phyloP scores from a whole-genome alignment of 2,113 vertebrate species.

The Turnix velox region DNA sequence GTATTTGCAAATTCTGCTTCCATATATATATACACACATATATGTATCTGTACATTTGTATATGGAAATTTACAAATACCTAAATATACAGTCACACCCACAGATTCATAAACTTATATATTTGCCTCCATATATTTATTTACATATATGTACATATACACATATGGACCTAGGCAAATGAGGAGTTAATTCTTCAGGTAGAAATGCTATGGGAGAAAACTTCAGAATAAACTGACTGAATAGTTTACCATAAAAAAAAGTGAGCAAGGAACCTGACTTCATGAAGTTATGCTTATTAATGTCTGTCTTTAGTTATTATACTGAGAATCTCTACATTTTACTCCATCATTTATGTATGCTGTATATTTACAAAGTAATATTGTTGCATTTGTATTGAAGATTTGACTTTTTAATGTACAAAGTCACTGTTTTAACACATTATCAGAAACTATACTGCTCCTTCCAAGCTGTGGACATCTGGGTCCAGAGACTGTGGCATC shows the following conservation, averaged over 20 bases:
- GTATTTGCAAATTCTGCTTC: not conserved
- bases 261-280: not conserved
- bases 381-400: not conserved
- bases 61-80: not conserved
- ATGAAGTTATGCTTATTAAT: not conserved
- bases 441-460: not conserved
- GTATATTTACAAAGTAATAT: not conserved
- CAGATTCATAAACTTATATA: not conserved
- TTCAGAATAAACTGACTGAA: not conserved
- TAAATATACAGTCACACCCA: accelerated
- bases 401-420: not conserved
- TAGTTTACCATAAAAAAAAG: not conserved
- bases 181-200: not conserved
- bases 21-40: too few relatives aligned
- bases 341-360: not conserved
- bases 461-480: not conserved
- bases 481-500: not conserved
- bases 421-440: not conserved
- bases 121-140: not conserved
- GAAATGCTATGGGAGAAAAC: not conserved
- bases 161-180: not conserved
- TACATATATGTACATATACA: not conserved
- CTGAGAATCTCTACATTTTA: not conserved
- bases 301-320: not conserved
- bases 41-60: not conserved